A percentile compares a stretch with the other conserved stretches of the same genome.
Evolutionary conservation across 2,113 vertebrate genomes (phyloP).

Genomic region (Otocyon megalotis): DNA sequence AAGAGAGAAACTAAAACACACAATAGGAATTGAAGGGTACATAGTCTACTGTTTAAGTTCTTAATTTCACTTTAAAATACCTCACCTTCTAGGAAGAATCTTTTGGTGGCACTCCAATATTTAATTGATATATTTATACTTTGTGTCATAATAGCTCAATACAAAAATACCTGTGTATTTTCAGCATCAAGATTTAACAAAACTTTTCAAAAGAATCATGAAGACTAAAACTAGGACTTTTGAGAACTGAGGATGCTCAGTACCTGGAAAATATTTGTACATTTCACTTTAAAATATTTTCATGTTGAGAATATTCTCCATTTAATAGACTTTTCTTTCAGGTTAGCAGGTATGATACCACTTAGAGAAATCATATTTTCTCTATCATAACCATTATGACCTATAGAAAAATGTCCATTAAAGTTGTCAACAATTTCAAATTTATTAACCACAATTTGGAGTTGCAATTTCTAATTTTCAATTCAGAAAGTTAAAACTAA

Average conservation of each 20-base stretch:
- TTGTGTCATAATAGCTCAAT: not conserved
- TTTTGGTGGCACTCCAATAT: not conserved
- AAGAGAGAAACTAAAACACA: not conserved
- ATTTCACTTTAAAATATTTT: not conserved
- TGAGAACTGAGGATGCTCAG: not conserved
- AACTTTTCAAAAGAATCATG: not conserved
- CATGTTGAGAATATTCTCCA: not conserved
- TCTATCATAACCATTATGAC: not conserved
- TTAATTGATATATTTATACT: not conserved
- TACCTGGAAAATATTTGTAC: not conserved
- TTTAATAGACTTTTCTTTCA: not conserved
- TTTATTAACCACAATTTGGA: not conserved
- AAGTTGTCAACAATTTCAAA: not conserved
- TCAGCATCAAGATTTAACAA: not conserved
- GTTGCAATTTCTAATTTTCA: not conserved
- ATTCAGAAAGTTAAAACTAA: constrained; percentile 9
- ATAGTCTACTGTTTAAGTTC: not conserved
- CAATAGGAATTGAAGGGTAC: not conserved
- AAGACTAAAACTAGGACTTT: not conserved
- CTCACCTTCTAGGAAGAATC: not conserved
- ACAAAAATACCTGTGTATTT: not conserved
- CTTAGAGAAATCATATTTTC: not conserved
- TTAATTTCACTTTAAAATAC: not conserved
- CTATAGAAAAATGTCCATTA: not conserved
- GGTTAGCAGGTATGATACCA: not conserved